Base-by-base conservation (phyloP, 2,888 invertebrate genomes). In the Meiosimyza platycephala region DNA sequence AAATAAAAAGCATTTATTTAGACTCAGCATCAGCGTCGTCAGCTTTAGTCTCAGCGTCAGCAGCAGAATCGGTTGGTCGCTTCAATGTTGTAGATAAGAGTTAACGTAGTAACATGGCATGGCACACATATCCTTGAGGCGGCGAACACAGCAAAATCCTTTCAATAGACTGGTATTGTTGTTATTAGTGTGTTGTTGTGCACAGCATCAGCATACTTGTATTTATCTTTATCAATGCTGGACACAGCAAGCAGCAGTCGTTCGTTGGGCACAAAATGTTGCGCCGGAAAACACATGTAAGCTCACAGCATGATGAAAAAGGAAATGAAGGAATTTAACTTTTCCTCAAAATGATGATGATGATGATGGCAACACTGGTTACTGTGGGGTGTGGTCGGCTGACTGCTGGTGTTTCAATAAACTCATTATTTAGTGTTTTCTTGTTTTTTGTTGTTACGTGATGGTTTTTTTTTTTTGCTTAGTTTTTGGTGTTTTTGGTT, bases 221-320 rank as follows among this genome's bases (percentile, higher is more conserved):
- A 48, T 63, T 63, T 47, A 63, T 63, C 63, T 63, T 40, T 63
- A 63, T 63, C 63, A 63, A 18, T 48, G 63, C 33, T 63, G 22
- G 11, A 16, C 47, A 40, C 63, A 63, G 13, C 16, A 16, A 63
- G 13, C 16, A 16, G 63, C 40, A 40, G 40, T 40, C 6, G 40
- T 9, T n/a, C 40, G 47, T 16, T 18, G 9, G 18, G 47, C 13
- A 57, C 28, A 57, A 63, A 40, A 47, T 16, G 12, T 48, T 18
- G 63, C 40, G 47, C 48, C 16, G 63, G 63, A 16, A 63, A 28
- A 63, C 48, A 63, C 63, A 63, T 63, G 63, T 63, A 40, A 63
- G 63, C 63, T 63, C 63, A 63, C 63, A 63, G 63, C 63, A 63
- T 40, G 63, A 40, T 47, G 63, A 12, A 3, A 47, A 48, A 47